phyloP scores from a whole-genome alignment of 2,888 invertebrate species.

The Helleia helle region DNA sequence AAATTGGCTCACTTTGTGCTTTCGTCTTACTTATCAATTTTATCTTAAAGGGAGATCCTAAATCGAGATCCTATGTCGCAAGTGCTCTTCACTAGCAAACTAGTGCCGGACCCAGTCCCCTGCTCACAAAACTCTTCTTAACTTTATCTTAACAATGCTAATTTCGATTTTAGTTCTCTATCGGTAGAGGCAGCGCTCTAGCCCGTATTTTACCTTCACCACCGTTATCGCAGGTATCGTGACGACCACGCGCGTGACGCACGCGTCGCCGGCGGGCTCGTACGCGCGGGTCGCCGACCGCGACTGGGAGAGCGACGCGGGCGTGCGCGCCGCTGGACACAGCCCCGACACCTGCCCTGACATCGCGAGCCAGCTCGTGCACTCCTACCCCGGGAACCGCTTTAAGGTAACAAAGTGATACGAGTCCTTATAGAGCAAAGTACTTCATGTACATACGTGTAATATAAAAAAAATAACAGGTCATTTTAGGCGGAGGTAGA shows the following conservation, averaged over 20 bases:
- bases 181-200: too few species aligned
- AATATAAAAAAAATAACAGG: too few species aligned
- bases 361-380: conserved; percentile 22
- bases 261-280: conserved; percentile 80
- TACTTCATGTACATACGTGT: not conserved
- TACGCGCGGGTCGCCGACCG: conserved; percentile 78
- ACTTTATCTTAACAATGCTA: too few species aligned
- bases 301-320: conserved; percentile 82
- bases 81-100: too few species aligned
- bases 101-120: too few species aligned
- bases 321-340: conserved; percentile 38
- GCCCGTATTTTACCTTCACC: not conserved
- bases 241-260: conserved; percentile 84
- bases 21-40: too few species aligned
- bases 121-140: too few species aligned
- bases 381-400: conserved; percentile 16
- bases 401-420: too few species aligned
- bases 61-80: too few species aligned
- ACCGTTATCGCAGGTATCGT: conserved; percentile 68
- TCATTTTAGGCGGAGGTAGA: conserved; percentile 83
- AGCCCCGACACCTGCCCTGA: conserved; percentile 54
- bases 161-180: not conserved
- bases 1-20: too few species aligned
- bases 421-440: too few species aligned
- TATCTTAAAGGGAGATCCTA: too few species aligned